Evolutionary conservation across 2,113 vertebrate species (phyloP), one percentile per base, ranked within the genome.

Genomic region (Istiophorus platypterus): DNA sequence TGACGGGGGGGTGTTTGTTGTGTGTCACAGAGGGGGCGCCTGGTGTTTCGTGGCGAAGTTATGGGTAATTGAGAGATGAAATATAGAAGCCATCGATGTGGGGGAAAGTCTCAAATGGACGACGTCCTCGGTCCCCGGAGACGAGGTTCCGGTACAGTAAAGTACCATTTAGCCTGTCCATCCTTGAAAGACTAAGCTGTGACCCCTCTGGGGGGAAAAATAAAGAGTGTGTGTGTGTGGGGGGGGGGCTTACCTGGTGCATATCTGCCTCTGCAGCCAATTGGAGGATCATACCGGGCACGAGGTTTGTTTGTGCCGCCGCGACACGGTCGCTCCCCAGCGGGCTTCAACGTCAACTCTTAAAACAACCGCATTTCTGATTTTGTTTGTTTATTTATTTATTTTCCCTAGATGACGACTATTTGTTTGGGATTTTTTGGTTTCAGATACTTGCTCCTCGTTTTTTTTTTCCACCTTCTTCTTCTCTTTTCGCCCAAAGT

Each of bases 141-240:
- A 89, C 41, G 24, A 42, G 77, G 83, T 88, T 87, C 66, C 67
- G 80, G 84, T 66, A 79, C 62, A 69, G 45, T 68, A 76, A 84
- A 89, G 85, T 73, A 74, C 73, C 79, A 87, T 90, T 92, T 89
- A 91, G 84, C 66, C 81, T 90, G 89, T 86, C 88, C 91, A 89
- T 89, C 89, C 91, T 88, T 88, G 84, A 92, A 91, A 86, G 76
- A 89, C 78, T 85, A 84, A 88, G 79, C 76, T 78, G 18, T 85
- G 91, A 92, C 59, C 74, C 29, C 78, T 51, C 49, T 39, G 67
- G 78, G 88, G 88, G 80, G 26, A 0, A 34, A 86, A 89, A 78
- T 74, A 72, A 72, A 79, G 75, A 62, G 41, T 80, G n/a, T n/a
- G n/a, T n/a, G n/a, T n/a, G n/a, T n/a, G n/a, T n/a, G n/a, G n/a